Evolutionary conservation across 2,797 vertebrate genomes (phyloP).

Genomic region (Rhinogobio ventralis): DNA sequence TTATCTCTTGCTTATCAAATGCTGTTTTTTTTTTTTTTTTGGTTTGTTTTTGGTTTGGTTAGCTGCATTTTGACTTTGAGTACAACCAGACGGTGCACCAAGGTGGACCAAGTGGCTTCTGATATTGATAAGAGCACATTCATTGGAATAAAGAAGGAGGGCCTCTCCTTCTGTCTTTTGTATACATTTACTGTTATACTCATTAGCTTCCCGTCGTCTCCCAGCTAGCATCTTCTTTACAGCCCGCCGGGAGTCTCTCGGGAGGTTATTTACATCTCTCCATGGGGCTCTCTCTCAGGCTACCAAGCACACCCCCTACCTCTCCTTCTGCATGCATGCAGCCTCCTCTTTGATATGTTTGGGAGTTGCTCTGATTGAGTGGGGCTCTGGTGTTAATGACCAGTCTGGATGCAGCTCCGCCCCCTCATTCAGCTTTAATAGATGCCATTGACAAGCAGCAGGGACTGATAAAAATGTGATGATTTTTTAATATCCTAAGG

Average conservation of each 20-base stretch:
- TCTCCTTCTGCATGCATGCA: conserved; percentile 70
- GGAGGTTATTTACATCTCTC: conserved; percentile 85
- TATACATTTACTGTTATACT: conserved; percentile 86
- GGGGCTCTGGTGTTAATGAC: conserved; percentile 80
- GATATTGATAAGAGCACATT: conserved; percentile 81
- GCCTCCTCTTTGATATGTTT: conserved; percentile 80
- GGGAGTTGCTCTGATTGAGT: conserved; percentile 73
- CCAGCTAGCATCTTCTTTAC: conserved; percentile 77
- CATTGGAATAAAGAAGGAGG: conserved; percentile 80
- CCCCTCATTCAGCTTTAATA: conserved; percentile 78
- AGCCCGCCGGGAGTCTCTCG: conserved; percentile 75
- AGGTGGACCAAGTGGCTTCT: conserved; percentile 61
- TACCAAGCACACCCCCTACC: conserved; percentile 76
- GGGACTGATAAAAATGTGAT: conserved; percentile 70
- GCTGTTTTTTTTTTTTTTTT: conserved; percentile 65
- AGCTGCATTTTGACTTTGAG: conserved; percentile 76
- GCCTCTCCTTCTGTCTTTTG: conserved; percentile 66
- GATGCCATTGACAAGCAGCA: conserved; percentile 78
- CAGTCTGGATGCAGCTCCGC: conserved; percentile 66
- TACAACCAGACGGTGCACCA: conserved; percentile 60
- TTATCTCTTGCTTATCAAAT: conserved; percentile 57
- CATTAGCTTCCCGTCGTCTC: conserved; percentile 83
- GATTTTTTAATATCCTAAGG: conserved; percentile 59
- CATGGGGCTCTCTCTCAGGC: conserved; percentile 77
- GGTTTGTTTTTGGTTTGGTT: conserved; percentile 75